Evolutionary conservation across 2,888 invertebrate species (phyloP).

Genomic region (Hirtodrosophila alboralis): DNA sequence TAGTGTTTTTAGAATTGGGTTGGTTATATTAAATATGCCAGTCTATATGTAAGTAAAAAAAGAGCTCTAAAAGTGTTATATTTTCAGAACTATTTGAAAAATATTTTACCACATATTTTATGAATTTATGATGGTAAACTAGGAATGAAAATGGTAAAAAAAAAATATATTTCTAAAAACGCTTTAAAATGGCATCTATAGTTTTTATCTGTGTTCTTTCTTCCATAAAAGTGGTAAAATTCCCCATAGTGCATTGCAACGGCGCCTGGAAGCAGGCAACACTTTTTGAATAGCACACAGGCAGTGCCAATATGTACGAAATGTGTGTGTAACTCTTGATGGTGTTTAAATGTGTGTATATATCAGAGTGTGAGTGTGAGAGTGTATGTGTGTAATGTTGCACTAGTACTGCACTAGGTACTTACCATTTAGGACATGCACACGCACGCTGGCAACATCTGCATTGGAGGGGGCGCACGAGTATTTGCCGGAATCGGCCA

Average conservation of each 20-base stretch:
- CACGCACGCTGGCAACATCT: slow-evolving; percentile 90
- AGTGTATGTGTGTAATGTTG: slow-evolving; percentile 12
- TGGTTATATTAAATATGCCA: too few relatives aligned
- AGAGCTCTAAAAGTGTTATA: too few relatives aligned
- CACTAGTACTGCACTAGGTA: slow-evolving; percentile 50
- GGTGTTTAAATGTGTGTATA: slow-evolving; percentile 20
- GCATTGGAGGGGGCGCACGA: slow-evolving; percentile 92
- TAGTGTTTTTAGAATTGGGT: too few relatives aligned
- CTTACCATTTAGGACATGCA: slow-evolving; percentile 93
- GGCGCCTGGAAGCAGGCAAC: slow-evolving; percentile 44
- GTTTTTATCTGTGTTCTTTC: too few relatives aligned
- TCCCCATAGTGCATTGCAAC: slow-evolving; percentile 3
- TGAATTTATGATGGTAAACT: too few relatives aligned
- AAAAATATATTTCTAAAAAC: too few relatives aligned
- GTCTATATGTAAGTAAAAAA: too few relatives aligned
- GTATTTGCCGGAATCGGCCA: slow-evolving; percentile 91
- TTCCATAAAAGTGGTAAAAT: too few relatives aligned
- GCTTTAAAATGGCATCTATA: too few relatives aligned
- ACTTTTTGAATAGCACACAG: slow-evolving; percentile 41
- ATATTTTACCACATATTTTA: too few relatives aligned
- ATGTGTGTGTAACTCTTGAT: slow-evolving; percentile 11
- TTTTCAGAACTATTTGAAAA: too few relatives aligned
- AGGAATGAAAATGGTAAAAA: too few relatives aligned
- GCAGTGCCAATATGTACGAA: slow-evolving; percentile 6
- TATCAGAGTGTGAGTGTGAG: slow-evolving; percentile 22